Percentiles rank a stretch among this genome's conserved stretches.
These are phyloP conservation scores for Montipora cactus DNA, from an alignment of 64 coral and sea anemone species.

Conservation along the genomic window DNA sequence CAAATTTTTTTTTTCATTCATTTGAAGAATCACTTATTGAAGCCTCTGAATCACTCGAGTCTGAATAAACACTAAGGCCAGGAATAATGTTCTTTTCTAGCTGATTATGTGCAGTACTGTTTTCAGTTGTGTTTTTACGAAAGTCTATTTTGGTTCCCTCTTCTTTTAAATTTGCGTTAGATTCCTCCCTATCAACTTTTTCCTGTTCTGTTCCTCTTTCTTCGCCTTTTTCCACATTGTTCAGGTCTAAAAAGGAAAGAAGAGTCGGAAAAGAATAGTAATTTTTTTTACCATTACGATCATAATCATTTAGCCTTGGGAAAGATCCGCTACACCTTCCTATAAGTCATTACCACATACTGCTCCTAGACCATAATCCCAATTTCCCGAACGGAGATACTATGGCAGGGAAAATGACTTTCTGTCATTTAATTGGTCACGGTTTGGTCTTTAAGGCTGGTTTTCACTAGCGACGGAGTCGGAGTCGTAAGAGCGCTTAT, in stretches of 20 bases:
- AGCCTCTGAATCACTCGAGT: conserved; percentile 89
- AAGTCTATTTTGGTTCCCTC: neutral
- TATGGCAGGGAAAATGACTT: no score
- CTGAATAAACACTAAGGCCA: conserved; percentile 82
- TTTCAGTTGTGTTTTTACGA: neutral
- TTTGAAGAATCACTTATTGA: conserved; percentile 34
- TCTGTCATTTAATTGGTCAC: no score
- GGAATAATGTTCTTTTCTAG: conserved; percentile 35
- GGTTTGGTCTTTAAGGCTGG: no score
- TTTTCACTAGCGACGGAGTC: no score
- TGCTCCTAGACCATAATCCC: no score
- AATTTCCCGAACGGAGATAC: no score
- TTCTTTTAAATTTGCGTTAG: neutral
- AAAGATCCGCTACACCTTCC: no score
- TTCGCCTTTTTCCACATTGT: neutral
- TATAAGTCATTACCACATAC: no score
- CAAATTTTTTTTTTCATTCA: neutral
- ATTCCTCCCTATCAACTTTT: neutral
- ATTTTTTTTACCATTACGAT: no score
- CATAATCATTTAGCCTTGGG: no score
- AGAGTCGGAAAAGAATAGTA: neutral
- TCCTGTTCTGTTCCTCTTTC: neutral
- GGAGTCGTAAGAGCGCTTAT: no score
- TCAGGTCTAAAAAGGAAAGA: neutral
- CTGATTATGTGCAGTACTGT: neutral